phyloP scores from a whole-genome alignment of 2,113 vertebrate species.

The Petaurus breviceps region DNA sequence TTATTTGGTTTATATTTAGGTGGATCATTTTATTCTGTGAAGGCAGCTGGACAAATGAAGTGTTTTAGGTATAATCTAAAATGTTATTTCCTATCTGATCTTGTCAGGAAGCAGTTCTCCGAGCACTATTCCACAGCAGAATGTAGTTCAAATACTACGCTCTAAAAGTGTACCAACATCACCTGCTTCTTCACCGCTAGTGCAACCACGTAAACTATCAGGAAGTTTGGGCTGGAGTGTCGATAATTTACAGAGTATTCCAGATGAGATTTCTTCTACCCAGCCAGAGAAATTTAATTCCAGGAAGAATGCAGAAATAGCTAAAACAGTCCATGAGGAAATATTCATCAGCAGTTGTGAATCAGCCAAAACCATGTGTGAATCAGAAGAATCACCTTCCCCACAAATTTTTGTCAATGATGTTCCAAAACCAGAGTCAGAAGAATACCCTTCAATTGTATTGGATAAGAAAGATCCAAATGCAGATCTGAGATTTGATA shows the following conservation, averaged over 20 bases:
- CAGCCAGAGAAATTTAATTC: constrained; percentile 71
- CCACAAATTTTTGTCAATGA: constrained; percentile 57
- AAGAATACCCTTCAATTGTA: constrained; percentile 78
- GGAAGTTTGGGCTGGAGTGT: constrained; percentile 70
- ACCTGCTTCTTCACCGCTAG: constrained; percentile 84
- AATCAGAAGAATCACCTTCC: constrained; percentile 77
- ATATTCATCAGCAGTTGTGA: constrained; percentile 93
- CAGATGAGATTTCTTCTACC: constrained; percentile 48
- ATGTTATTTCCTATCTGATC: constrained; percentile 29
- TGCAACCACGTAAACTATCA: constrained; percentile 61
- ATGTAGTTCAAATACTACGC: constrained; percentile 78
- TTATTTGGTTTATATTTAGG: neutral
- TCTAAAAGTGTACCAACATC: constrained; percentile 88
- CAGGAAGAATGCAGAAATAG: constrained; percentile 83
- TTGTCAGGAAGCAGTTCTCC: constrained; percentile 67
- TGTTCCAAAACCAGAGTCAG: constrained; percentile 68
- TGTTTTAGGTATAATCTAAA: constrained; percentile 39
- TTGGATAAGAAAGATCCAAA: constrained; percentile 81
- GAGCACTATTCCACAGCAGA: constrained; percentile 11
- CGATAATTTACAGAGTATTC: constrained; percentile 73
- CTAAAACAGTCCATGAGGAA: constrained; percentile 86
- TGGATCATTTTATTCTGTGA: neutral
- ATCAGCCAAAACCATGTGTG: constrained; percentile 92
- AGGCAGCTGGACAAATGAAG: neutral
- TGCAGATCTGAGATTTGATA: constrained; percentile 78